Base-by-base conservation (phyloP, 2,797 vertebrate species). In the Melanogrammus aeglefinus region DNA sequence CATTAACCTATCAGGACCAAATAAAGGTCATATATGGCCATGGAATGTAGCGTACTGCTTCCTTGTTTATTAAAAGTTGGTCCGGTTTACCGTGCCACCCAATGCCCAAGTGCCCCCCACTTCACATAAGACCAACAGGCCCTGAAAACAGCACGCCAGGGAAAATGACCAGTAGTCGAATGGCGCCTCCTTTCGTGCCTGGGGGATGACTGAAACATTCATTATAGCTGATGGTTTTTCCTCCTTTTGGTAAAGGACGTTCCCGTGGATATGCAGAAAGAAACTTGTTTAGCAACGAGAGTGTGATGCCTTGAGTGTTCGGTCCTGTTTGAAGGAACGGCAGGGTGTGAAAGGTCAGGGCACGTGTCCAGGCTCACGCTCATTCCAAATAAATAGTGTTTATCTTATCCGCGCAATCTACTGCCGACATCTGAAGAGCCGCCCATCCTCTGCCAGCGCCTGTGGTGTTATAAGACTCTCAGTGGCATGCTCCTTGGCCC, bases 11-110 rank as follows among this genome's bases (percentile, higher is more conserved):
- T 57, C 47, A 57, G 47, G 47, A 14, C 18, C 94, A 88, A 85
- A 90, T 91, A 16, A 74, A 77, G 80, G 90, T 92, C 94, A 90
- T 95, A 96, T 95, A 95, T 91, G 91, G 94, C 88, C 90, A 96
- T 92, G 90, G 93, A 95, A 91, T 90, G 90, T 76, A 86, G 89
- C 78, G 87, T 89, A 89, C 89, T 83, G 78, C 81, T 77, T 89
- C 86, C 83, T 85, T 86, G 86, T 86, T 92, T 87, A 90, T 85
- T 92, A 92, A 92, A 92, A 94, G 63, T 79, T 90, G 90, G 89
- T 90, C 88, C 89, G 91, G 94, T 94, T 95, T 94, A 95, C 90
- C 91, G 91, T 86, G 86, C 84, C 89, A 90, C 80, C 38, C 75
- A 77, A 79, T 74, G 57, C 16, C 10, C 63, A 70, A 70, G 66